Conservation (phyloP, 2,797 vertebrate species). For the Carapus acus region DNA sequence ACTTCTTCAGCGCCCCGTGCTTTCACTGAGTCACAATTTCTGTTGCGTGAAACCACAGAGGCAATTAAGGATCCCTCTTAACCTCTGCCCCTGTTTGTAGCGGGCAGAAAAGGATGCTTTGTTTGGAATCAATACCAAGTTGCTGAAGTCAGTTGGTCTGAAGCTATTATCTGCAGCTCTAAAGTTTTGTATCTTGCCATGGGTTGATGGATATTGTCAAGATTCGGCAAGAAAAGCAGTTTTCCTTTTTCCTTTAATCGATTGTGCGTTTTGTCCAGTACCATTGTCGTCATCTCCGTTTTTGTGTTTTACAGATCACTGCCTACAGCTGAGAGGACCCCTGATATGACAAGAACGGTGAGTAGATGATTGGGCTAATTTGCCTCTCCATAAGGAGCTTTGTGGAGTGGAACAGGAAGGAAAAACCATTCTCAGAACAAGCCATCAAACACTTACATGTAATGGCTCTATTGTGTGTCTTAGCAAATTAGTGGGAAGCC, state of each 20-base stretch:
- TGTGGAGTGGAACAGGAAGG: constrained; percentile 95
- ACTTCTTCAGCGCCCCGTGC: constrained; percentile 3
- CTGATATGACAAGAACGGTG: constrained; percentile 88
- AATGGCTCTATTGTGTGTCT: constrained; percentile 28
- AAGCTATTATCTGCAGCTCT: constrained; percentile 25
- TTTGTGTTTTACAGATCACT: constrained; percentile 75
- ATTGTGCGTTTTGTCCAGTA: constrained; percentile 20
- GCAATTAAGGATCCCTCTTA: constrained; percentile 24
- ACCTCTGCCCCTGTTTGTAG: constrained; percentile 31
- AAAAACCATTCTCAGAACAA: constrained; percentile 94
- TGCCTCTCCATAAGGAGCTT: constrained; percentile 92
- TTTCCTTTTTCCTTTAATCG: neutral
- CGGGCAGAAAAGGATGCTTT: constrained; percentile 21
- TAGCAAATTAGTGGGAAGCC: neutral
- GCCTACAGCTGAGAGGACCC: constrained; percentile 85
- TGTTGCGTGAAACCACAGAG: neutral
- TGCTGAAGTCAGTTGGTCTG: constrained; percentile 34
- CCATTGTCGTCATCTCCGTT: constrained; percentile 9
- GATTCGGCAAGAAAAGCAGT: constrained; percentile 21
- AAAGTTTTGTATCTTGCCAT: constrained; percentile 10
- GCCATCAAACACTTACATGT: constrained; percentile 98
- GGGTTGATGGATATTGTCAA: constrained; percentile 6
- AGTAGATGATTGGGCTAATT: constrained; percentile 86
- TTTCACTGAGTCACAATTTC: neutral
- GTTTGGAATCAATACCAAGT: constrained; percentile 32